These are phyloP conservation scores for Dicranocentrus wangi DNA, from an alignment of 2,888 invertebrate species.

Conservation along the genomic window DNA sequence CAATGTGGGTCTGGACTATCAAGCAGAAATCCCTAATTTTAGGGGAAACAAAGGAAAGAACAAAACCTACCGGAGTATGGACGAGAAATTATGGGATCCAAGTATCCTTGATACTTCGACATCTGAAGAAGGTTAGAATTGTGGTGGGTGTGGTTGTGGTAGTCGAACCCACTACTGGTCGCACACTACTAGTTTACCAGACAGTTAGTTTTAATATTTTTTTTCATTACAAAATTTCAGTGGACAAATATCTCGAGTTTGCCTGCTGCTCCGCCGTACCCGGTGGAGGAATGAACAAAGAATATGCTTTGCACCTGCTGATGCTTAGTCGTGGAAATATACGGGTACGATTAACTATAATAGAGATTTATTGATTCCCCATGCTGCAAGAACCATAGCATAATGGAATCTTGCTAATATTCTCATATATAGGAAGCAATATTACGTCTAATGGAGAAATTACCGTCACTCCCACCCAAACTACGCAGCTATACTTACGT, in stretches of 20 bases:
- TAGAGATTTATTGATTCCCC: too few relatives aligned
- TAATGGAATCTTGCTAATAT: too few relatives aligned
- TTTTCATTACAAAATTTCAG: constrained; percentile 77
- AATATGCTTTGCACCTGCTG: constrained; percentile 91
- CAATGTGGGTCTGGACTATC: constrained; percentile 90
- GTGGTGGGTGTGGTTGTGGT: too few relatives aligned
- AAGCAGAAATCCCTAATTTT: constrained; percentile 78
- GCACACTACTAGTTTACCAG: too few relatives aligned
- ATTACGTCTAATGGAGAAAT: constrained; percentile 87
- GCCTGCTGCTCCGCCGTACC: constrained; percentile 96
- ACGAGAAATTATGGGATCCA: constrained; percentile 85
- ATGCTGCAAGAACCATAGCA: not conserved
- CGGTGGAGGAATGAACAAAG: constrained; percentile 94
- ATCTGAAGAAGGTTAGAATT: constrained; percentile 82
- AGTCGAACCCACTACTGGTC: too few relatives aligned
- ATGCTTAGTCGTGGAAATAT: constrained; percentile 91
- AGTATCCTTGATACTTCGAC: constrained; percentile 82
- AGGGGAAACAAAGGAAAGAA: constrained; percentile 37
- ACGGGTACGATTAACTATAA: constrained; percentile 79
- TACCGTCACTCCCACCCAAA: constrained; percentile 78
- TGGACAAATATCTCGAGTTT: constrained; percentile 94
- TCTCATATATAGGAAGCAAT: constrained; percentile 91
- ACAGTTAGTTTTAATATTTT: too few relatives aligned
- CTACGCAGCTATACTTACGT: constrained; percentile 80
- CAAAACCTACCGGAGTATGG: constrained; percentile 6